Evolutionary conservation across 1,140 invertebrate genomes (phyloP), one percentile per base, ranked within the genome.

Genomic region (Musca vetustissima): DNA sequence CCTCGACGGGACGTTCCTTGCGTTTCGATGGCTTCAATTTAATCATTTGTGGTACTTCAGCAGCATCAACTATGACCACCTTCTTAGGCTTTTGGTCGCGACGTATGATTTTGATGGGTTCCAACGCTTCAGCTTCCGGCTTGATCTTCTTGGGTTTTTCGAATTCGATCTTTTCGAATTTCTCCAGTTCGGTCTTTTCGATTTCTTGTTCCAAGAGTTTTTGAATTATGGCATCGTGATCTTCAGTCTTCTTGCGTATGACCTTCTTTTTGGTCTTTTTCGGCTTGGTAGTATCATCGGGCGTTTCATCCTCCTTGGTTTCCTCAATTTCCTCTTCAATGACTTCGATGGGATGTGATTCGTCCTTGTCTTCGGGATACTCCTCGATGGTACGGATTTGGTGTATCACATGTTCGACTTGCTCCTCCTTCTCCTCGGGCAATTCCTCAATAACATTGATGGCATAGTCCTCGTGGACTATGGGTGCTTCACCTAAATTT

Each of bases 11-110:
- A 24, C 77, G 83, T 55, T 78, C 78, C 66, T 77, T 80, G 6
- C 77, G 76, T 72, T 82, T 82, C 15, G 71, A 72, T 24, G 73
- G 73, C 64, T 81, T 82, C 1, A 83, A 69, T 64, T 80, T 80
- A 0, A 82, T 73, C 2, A 67, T 68, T 69, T 83, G 76, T 7
- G 80, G 79, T 36, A 75, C 67, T 8, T 83, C 77, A 9, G 69
- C 69, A n/a, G 75, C 72, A n/a, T 82, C 78, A 17, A 78, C 73
- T 50, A 83, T 72, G 17, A 74, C 73, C 7, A 81, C 64, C 48
- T 82, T 81, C 14, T 76, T 79, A 3, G 81, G 79, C 52, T 81
- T 80, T 48, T 82, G 81, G 48, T 83, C 76, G 14, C 73, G 79
- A 13, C 76, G 72, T 32, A 74, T 75, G 28, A 82, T 81, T 71